phyloP scores from a whole-genome alignment of 2,113 vertebrate genomes.

The Gavialis gangeticus region DNA sequence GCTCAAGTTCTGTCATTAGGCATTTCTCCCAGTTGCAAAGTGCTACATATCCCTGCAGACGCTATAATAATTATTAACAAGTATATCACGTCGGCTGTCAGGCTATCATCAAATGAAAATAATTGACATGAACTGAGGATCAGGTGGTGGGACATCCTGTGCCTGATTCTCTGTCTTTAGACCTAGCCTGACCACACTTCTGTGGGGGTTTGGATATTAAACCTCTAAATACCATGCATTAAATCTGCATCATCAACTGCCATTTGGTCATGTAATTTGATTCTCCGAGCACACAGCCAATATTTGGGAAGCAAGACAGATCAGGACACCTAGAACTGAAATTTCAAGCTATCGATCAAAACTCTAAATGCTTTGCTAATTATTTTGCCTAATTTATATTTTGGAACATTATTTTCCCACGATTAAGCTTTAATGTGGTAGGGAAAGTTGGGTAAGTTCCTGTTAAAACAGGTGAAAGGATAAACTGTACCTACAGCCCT shows the following conservation, averaged over 20 bases:
- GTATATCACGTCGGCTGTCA: constrained; percentile 8
- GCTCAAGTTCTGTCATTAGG: not conserved
- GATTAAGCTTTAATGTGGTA: not conserved
- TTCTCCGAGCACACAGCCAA: not conserved
- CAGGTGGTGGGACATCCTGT: not conserved
- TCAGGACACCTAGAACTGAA: not conserved
- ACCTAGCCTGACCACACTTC: too few relatives aligned
- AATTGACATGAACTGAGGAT: constrained; percentile 29
- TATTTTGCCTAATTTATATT: not conserved
- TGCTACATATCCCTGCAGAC: not conserved
- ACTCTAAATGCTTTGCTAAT: not conserved
- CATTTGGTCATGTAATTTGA: not conserved
- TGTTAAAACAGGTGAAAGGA: not conserved
- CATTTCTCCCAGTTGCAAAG: not conserved
- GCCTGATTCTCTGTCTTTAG: too few relatives aligned
- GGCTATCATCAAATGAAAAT: not conserved
- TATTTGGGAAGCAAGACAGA: not conserved
- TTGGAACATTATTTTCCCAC: constrained; percentile 24
- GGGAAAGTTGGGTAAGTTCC: constrained; percentile 1
- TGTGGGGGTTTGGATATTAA: not conserved
- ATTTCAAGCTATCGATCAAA: not conserved
- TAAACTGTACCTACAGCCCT: not conserved
- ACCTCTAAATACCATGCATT: not conserved
- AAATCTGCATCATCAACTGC: not conserved
- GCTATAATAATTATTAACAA: constrained; percentile 29